These are phyloP conservation scores for Cephus rjabovi DNA, from an alignment of 2,888 invertebrate species.

Conservation along the genomic window DNA sequence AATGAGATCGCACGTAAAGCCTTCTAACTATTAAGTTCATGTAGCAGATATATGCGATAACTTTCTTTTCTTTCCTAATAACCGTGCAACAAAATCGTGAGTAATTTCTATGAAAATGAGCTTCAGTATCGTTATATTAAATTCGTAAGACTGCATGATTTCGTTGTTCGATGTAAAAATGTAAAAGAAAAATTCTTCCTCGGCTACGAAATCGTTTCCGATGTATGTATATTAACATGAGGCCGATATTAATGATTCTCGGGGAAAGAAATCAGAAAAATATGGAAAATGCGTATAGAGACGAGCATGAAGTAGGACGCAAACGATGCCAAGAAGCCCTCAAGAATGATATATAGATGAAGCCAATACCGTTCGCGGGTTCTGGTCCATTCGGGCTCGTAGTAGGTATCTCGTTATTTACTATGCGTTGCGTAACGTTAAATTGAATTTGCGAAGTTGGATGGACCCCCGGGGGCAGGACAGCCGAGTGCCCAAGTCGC, in stretches of 20 bases:
- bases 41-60: neutral
- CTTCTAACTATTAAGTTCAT: neutral
- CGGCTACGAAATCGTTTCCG: neutral
- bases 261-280: neutral
- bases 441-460: conserved; percentile 10
- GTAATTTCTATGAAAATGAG: neutral
- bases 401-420: conserved; percentile 4
- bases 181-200: neutral
- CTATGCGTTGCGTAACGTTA: conserved; percentile 6
- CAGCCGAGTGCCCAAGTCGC: conserved; percentile 17
- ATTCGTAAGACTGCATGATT: neutral
- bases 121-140: neutral
- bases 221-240: neutral
- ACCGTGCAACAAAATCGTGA: neutral
- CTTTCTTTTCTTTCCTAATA: neutral
- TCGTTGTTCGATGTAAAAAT: neutral
- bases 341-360: neutral
- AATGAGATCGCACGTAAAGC: neutral
- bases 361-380: neutral
- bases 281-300: neutral
- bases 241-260: too few relatives aligned
- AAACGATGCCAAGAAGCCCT: neutral
- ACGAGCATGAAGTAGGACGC: neutral
- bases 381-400: neutral
- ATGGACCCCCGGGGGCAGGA: conserved; percentile 3